Percentiles rank a stretch among this genome's conserved stretches.
Conservation (phyloP, 2,113 vertebrate genomes). For the Clarias magur region DNA sequence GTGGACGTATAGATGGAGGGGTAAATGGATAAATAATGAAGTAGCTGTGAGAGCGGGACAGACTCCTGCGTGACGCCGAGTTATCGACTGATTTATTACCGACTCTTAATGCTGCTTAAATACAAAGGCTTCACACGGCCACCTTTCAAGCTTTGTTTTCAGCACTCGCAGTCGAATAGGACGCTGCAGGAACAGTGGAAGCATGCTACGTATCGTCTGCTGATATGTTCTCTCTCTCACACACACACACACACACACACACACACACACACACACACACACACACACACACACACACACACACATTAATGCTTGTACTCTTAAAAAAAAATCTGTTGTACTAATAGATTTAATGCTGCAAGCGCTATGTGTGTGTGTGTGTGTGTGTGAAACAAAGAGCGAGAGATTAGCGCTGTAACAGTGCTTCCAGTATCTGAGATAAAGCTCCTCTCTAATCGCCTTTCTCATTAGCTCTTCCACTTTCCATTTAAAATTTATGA, state of each 20-base stretch:
- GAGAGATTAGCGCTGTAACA: conserved; percentile 30
- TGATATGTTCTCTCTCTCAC: background rate
- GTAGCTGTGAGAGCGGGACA: background rate
- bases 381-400: conserved; percentile 1
- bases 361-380: conserved; percentile 29
- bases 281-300: background rate
- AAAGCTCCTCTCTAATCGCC: conserved; percentile 4
- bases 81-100: background rate
- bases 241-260: background rate
- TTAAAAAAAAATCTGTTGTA: background rate
- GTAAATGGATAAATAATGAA: background rate
- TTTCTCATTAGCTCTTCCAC: background rate
- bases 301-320: conserved; percentile 11
- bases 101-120: background rate
- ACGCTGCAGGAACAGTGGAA: background rate
- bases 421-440: conserved; percentile 25
- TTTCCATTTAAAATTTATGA: background rate
- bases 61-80: background rate
- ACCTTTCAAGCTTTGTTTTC: background rate
- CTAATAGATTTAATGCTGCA: conserved; percentile 49
- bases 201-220: background rate
- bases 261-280: background rate
- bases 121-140: background rate
- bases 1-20: background rate
- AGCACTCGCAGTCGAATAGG: background rate